These are phyloP conservation scores for Crotophaga sulcirostris DNA, from an alignment of 2,113 vertebrate genomes.

Conservation along the genomic window DNA sequence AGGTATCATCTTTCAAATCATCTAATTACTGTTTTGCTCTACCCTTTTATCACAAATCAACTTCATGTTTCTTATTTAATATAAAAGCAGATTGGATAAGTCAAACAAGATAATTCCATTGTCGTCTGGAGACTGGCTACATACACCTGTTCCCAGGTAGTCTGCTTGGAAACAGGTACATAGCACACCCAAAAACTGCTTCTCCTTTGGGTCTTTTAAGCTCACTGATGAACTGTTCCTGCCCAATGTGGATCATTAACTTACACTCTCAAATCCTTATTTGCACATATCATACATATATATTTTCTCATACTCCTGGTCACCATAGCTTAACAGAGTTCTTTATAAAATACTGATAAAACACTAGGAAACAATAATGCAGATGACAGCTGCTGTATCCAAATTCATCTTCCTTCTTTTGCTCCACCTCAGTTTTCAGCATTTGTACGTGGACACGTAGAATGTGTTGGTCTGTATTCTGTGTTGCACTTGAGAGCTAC, in stretches of 20 bases:
- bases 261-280: neutral
- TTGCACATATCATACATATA: neutral
- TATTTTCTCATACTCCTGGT: neutral
- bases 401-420: neutral
- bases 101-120: neutral
- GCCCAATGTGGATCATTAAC: neutral
- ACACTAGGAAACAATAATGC: neutral
- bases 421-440: neutral
- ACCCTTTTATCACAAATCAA: neutral
- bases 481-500: neutral
- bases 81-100: neutral
- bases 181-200: neutral
- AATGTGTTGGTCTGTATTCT: neutral
- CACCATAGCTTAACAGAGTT: neutral
- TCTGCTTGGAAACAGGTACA: neutral
- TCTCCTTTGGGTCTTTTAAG: neutral
- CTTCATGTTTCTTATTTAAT: neutral
- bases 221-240: neutral
- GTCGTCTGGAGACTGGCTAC: neutral
- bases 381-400: neutral
- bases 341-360: neutral
- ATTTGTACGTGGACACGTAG: accelerated
- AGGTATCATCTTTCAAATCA: neutral
- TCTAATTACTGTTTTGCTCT: neutral
- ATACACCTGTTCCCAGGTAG: neutral